Evolutionary conservation across 2,888 invertebrate genomes (phyloP).

Genomic region (Auanema freiburgensis): DNA sequence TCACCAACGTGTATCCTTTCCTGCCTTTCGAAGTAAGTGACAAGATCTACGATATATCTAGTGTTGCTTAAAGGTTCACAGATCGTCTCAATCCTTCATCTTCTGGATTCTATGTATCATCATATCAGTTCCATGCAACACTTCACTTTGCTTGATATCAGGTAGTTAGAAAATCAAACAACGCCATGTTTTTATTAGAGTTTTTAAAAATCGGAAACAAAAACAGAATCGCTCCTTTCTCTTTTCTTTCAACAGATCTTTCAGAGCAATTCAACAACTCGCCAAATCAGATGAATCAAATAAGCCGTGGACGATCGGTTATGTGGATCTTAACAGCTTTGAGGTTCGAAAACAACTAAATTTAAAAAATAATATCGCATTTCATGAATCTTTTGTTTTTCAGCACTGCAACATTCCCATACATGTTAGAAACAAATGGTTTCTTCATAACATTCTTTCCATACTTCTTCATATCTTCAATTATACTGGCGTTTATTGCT

Average conservation of each 20-base stretch:
- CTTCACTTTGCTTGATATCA: slow-evolving; percentile 45
- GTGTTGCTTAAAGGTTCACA: slow-evolving; percentile 30
- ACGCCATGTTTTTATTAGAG: too few species aligned
- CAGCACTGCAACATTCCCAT: slow-evolving; percentile 45
- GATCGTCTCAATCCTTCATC: slow-evolving; percentile 28
- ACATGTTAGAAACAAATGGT: slow-evolving; percentile 26
- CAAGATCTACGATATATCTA: neutral
- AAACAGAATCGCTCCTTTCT: neutral
- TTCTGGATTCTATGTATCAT: slow-evolving; percentile 30
- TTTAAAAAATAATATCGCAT: neutral
- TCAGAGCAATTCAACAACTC: slow-evolving; percentile 42
- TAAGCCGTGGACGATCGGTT: slow-evolving; percentile 34
- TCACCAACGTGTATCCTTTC: slow-evolving; percentile 6
- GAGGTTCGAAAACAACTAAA: slow-evolving; percentile 22
- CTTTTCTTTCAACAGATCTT: slow-evolving; percentile 1
- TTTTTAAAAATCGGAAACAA: neutral
- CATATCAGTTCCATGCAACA: slow-evolving; percentile 45
- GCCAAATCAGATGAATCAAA: slow-evolving; percentile 27
- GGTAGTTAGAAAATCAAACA: slow-evolving; percentile 21
- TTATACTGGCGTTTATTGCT: slow-evolving; percentile 1
- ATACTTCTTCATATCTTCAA: slow-evolving; percentile 32
- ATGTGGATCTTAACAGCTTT: slow-evolving; percentile 48
- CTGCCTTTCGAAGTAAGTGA: neutral
- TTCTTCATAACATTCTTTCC: slow-evolving; percentile 42
- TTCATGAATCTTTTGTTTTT: slow-evolving; percentile 13